Evolutionary conservation across 2,113 vertebrate species (phyloP).

Genomic region (Syngnathus scovelli): DNA sequence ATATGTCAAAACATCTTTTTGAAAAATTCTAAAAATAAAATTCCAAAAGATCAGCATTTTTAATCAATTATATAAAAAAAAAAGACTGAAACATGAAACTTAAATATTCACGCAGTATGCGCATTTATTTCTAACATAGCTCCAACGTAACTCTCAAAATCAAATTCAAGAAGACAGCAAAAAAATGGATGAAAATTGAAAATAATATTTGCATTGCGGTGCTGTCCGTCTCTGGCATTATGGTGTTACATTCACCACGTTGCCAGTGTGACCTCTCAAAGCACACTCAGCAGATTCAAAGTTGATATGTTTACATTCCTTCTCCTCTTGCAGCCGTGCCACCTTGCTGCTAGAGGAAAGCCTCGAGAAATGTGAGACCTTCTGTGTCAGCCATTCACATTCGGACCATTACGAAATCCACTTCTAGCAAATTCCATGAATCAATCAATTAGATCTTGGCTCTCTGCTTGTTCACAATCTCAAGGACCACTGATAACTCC

Average conservation of each 20-base stretch:
- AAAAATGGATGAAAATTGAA: constrained; percentile 2
- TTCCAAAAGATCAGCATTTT: background rate
- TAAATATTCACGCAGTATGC: background rate
- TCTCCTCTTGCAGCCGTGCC: constrained; percentile 8
- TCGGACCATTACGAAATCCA: no score
- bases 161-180: background rate
- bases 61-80: background rate
- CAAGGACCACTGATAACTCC: background rate
- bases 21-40: background rate
- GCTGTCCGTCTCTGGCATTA: constrained; percentile 23
- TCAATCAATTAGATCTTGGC: background rate
- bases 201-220: constrained; percentile 2
- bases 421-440: background rate
- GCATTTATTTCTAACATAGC: background rate
- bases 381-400: constrained; percentile 5
- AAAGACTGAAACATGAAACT: background rate
- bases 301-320: constrained; percentile 29
- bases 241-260: constrained; percentile 47
- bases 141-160: background rate
- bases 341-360: background rate
- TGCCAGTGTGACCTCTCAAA: constrained; percentile 29
- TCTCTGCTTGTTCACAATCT: background rate
- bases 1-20: background rate
- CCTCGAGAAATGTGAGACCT: constrained; percentile 16
- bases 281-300: constrained; percentile 34